Percentiles rank a stretch among this genome's conserved stretches.
phyloP scores from a whole-genome alignment of 2,888 invertebrate genomes.

The Trissolcus japonicus region DNA sequence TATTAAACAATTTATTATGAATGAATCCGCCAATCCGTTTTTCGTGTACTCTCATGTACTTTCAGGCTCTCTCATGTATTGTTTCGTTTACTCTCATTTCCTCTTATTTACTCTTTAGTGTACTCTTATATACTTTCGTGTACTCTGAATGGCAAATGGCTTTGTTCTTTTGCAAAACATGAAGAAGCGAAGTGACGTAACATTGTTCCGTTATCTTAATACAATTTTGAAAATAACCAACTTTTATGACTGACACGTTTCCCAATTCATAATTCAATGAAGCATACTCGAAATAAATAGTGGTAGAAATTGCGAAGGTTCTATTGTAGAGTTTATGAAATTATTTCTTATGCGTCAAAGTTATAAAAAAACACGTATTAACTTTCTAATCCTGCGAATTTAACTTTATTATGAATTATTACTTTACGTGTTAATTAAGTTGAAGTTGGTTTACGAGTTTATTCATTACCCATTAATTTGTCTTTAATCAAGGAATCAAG shows the following conservation, averaged over 20 bases:
- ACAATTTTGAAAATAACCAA: background rate
- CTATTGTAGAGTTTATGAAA: conserved; percentile 18
- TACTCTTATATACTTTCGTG: too few relatives aligned
- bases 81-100: too few relatives aligned
- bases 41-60: too few relatives aligned
- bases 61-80: too few relatives aligned
- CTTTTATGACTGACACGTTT: conserved; percentile 30
- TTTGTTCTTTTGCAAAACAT: too few relatives aligned
- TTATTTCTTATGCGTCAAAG: conserved; percentile 18
- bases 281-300: conserved; percentile 38
- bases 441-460: background rate
- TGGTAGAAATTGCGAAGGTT: conserved; percentile 23
- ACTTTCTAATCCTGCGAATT: conserved; percentile 63
- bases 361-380: conserved; percentile 12
- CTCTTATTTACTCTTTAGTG: too few relatives aligned
- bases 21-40: too few relatives aligned
- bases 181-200: conserved; percentile 3
- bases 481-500: conserved; percentile 4
- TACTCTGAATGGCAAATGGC: too few relatives aligned
- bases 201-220: conserved; percentile 14
- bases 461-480: background rate
- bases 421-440: conserved; percentile 11
- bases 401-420: conserved; percentile 57
- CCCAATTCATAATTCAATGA: conserved; percentile 39
- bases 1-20: too few relatives aligned